Conservation (phyloP, 2,113 vertebrate genomes). For the Oriolus oriolus region DNA sequence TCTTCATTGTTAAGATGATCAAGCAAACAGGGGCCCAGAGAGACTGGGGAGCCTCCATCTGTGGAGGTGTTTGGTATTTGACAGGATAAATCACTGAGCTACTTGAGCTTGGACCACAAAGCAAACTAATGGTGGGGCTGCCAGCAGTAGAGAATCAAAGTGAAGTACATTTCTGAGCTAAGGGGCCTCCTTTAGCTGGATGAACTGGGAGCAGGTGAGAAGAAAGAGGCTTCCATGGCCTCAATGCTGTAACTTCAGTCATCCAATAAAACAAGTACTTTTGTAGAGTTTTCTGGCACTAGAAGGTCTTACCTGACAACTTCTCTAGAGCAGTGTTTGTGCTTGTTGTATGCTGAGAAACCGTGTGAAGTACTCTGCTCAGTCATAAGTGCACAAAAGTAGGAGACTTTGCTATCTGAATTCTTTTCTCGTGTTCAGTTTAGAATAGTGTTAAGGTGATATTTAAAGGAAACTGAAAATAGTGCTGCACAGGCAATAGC, state of each 20-base stretch:
- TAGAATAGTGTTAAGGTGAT: background rate
- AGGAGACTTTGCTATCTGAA: background rate
- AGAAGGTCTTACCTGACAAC: background rate
- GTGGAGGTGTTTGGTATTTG: background rate
- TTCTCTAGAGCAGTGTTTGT: background rate
- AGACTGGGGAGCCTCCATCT: background rate
- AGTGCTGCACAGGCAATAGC: background rate
- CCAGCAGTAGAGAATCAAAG: background rate
- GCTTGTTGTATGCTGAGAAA: background rate
- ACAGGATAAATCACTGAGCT: background rate
- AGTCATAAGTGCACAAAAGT: background rate
- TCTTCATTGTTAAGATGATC: accelerated
- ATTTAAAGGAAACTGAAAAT: background rate
- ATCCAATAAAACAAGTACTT: background rate
- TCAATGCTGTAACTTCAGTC: background rate
- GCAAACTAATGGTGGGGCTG: background rate
- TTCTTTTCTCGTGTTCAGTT: background rate
- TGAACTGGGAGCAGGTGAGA: background rate
- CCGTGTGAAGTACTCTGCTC: background rate
- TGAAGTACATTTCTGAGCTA: background rate
- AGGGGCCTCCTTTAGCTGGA: background rate
- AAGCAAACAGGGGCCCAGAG: accelerated
- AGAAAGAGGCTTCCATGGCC: background rate
- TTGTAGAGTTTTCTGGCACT: background rate
- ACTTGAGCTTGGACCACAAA: background rate